Evolutionary conservation across 1,140 invertebrate species (phyloP).

Genomic region (Adoxophyes honmai): DNA sequence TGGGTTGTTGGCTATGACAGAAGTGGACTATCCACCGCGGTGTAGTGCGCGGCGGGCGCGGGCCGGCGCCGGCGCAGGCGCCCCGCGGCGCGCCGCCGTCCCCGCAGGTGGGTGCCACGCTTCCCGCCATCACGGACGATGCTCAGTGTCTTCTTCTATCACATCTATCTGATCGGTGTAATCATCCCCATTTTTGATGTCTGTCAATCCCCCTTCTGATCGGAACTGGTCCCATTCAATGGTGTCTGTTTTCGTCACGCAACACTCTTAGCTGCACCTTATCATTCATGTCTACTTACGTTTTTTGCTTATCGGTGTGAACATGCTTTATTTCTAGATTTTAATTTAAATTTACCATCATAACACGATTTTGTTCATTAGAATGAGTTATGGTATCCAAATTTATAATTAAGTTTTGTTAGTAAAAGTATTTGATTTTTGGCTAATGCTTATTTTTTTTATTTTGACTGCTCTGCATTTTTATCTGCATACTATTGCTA

Average conservation of each 20-base stretch:
- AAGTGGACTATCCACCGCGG: constrained; percentile 88
- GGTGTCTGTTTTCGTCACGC: constrained; percentile 26
- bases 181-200: constrained; percentile 43
- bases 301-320: constrained; percentile 30
- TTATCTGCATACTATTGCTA: constrained; percentile 53
- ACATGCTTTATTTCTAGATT: constrained; percentile 17
- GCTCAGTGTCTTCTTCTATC: constrained; percentile 56
- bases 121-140: constrained; percentile 39
- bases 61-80: constrained; percentile 65
- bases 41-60: constrained; percentile 84
- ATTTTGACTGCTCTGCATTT: constrained; percentile 68
- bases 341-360: constrained; percentile 6
- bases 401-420: background rate
- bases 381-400: too few relatives aligned
- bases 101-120: constrained; percentile 58
- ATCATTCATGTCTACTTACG: constrained; percentile 31
- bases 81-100: constrained; percentile 39
- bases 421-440: constrained; percentile 30
- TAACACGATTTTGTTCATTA: background rate
- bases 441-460: constrained; percentile 41
- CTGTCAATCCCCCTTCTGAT: constrained; percentile 19
- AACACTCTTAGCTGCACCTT: constrained; percentile 35
- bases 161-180: constrained; percentile 45
- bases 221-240: constrained; percentile 5
- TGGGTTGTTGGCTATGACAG: constrained; percentile 75